These are phyloP conservation scores for Cassiopea andromeda DNA, from an alignment of 30 jellyfish, hydroid and myxozoan genomes.

Conservation along the genomic window DNA sequence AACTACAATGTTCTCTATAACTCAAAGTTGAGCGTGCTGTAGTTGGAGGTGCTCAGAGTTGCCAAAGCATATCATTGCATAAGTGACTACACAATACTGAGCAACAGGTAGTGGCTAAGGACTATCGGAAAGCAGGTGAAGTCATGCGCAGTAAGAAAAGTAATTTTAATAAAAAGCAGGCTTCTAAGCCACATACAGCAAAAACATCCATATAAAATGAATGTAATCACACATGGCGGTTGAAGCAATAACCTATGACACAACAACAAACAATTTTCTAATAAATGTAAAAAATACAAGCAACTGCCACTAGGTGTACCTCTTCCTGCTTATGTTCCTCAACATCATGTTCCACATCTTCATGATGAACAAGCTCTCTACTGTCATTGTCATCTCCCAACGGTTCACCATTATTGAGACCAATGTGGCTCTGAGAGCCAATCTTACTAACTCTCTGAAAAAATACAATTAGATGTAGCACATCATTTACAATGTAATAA, in stretches of 20 bases:
- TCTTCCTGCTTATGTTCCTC: conserved; percentile 11
- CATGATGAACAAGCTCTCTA: conserved; percentile 27
- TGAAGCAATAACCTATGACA: not conserved
- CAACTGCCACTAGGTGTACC: not conserved
- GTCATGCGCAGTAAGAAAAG: too few relatives aligned
- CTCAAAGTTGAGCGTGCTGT: too few relatives aligned
- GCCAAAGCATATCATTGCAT: too few relatives aligned
- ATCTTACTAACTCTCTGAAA: not conserved
- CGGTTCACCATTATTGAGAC: conserved; percentile 1
- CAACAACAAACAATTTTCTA: not conserved
- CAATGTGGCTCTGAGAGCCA: not conserved
- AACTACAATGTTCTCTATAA: too few relatives aligned
- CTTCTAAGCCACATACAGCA: too few relatives aligned
- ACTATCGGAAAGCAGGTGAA: too few relatives aligned
- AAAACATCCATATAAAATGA: too few relatives aligned
- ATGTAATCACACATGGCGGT: too few relatives aligned
- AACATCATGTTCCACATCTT: not conserved
- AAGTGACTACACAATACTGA: too few relatives aligned
- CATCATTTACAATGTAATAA: not conserved
- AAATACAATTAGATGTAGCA: not conserved
- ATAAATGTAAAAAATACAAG: not conserved
- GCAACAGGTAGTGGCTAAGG: too few relatives aligned
- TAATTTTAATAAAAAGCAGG: too few relatives aligned
- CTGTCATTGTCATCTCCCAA: not conserved
- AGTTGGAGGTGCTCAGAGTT: too few relatives aligned